A percentile compares a stretch with the other conserved stretches of the same genome.
phyloP scores from a whole-genome alignment of 2,113 vertebrate species.

The Nettapus auritus region DNA sequence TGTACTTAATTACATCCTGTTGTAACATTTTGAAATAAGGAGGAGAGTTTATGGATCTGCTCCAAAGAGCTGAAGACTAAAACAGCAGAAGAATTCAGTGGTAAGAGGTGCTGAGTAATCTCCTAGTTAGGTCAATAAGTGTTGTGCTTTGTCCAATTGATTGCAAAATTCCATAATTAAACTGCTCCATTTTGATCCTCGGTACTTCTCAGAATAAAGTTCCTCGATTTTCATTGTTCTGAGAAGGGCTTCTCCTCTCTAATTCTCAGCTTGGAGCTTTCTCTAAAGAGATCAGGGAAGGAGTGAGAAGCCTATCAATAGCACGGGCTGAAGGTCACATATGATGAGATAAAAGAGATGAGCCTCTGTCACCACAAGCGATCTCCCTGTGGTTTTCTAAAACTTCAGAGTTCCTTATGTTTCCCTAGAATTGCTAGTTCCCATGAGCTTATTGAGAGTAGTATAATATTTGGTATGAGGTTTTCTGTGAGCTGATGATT shows the following conservation, averaged over 20 bases:
- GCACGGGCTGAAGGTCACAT: background rate
- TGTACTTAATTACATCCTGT: conserved; percentile 88
- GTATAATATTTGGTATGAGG: background rate
- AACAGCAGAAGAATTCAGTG: background rate
- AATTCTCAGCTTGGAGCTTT: background rate
- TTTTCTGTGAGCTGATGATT: background rate
- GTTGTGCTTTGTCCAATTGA: background rate
- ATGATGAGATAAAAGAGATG: background rate
- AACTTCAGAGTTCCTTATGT: background rate
- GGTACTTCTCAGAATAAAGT: background rate
- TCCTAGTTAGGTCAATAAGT: background rate
- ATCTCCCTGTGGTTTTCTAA: background rate
- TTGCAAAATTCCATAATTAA: background rate
- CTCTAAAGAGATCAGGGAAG: background rate
- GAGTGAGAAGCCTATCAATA: background rate
- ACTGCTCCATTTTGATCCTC: background rate
- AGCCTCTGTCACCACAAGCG: background rate
- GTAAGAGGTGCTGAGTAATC: conserved; percentile 5
- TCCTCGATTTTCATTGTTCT: background rate
- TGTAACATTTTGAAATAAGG: conserved; percentile 81
- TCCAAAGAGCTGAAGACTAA: conserved; percentile 32
- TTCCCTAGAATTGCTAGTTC: background rate
- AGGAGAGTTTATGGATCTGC: conserved; percentile 58
- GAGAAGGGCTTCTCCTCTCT: background rate
- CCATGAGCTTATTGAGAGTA: background rate